Percentiles rank a stretch among this genome's conserved stretches.
Conservation (phyloP, 2,113 vertebrate species). For the Picathartes gymnocephalus region DNA sequence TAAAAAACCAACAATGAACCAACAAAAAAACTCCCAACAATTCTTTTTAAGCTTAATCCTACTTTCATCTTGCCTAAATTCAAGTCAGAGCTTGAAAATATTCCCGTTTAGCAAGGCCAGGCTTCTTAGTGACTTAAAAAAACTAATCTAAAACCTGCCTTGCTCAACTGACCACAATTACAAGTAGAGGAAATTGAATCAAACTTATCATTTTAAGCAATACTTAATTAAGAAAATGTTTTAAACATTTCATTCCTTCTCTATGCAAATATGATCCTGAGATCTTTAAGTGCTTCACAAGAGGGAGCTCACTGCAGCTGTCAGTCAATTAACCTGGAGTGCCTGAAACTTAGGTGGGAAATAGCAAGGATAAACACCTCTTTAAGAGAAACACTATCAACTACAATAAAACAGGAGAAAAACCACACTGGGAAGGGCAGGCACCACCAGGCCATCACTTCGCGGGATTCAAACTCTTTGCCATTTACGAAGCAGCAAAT, state of each 20-base stretch:
- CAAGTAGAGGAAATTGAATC: neutral
- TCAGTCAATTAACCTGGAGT: neutral
- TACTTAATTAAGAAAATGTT: neutral
- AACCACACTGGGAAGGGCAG: neutral
- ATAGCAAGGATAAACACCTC: neutral
- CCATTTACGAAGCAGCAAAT: neutral
- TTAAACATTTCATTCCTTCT: neutral
- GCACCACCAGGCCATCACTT: neutral
- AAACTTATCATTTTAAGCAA: neutral
- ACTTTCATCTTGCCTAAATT: neutral
- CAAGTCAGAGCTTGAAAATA: slow-evolving; percentile 6
- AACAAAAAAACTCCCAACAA: neutral
- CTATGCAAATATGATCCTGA: neutral
- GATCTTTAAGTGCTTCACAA: neutral
- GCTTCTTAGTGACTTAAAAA: neutral
- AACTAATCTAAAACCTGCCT: neutral
- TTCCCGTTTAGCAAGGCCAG: neutral
- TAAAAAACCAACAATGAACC: neutral
- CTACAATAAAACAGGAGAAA: neutral
- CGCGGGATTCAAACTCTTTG: neutral
- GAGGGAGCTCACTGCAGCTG: neutral
- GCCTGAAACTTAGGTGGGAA: neutral
- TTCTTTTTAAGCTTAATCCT: neutral
- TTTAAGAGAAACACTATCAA: neutral
- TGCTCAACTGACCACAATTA: neutral